phyloP scores from a whole-genome alignment of 2,113 vertebrate genomes.

The Hippocampus comes region DNA sequence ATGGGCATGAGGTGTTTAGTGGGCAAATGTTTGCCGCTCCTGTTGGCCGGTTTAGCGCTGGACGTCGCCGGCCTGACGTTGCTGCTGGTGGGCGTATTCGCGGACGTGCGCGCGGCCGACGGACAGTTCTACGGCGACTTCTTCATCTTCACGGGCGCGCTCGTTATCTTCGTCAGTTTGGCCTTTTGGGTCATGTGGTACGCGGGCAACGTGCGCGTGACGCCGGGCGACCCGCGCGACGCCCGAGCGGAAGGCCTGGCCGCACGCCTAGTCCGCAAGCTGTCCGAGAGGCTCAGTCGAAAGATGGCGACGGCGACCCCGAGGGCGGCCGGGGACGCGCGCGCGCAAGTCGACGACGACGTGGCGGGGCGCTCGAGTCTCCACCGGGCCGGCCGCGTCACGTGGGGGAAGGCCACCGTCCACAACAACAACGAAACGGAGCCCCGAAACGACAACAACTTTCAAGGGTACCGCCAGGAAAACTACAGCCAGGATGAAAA shows the following conservation, averaged over 20 bases:
- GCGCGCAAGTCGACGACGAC: background rate
- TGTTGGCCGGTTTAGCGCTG: conserved; percentile 43
- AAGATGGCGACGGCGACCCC: conserved; percentile 10
- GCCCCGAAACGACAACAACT: background rate
- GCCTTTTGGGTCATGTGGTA: conserved; percentile 74
- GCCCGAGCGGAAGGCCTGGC: conserved; percentile 23
- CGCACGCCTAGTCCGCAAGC: conserved; percentile 47
- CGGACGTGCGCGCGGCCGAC: conserved; percentile 35
- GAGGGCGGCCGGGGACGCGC: background rate
- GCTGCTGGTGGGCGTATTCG: conserved; percentile 71
- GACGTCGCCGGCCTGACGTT: background rate
- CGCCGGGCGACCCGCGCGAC: conserved; percentile 5
- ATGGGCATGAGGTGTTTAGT: conserved; percentile 29
- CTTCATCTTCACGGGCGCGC: conserved; percentile 68
- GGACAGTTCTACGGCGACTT: conserved; percentile 72
- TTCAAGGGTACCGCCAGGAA: background rate
- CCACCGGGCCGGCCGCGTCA: conserved; percentile 40
- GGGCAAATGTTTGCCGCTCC: conserved; percentile 50
- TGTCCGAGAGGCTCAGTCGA: conserved; percentile 55
- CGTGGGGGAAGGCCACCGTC: conserved; percentile 52
- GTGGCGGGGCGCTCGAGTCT: background rate
- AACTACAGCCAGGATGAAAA: background rate
- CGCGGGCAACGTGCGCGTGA: conserved; percentile 63
- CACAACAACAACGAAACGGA: conserved; percentile 27
- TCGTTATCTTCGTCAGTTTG: conserved; percentile 67